Evolutionary conservation across 1,140 invertebrate genomes (phyloP).

Genomic region (Heliconius melpomene): DNA sequence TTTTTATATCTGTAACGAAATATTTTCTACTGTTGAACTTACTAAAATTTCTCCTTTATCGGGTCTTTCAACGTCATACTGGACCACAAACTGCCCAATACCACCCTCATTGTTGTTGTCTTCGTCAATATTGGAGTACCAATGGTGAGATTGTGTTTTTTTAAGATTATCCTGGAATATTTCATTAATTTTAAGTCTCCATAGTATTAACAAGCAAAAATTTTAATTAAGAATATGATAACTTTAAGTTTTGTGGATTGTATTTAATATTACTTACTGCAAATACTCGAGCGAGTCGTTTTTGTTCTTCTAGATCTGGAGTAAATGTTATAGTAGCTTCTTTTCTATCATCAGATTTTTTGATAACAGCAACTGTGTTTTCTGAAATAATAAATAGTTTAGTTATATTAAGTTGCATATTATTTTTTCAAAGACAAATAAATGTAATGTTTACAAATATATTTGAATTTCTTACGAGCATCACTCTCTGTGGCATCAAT

Average conservation of each 20-base stretch:
- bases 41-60: constrained; percentile 83
- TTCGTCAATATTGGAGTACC: constrained; percentile 37
- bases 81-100: constrained; percentile 84
- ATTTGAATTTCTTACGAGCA: constrained; percentile 58
- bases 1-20: background rate
- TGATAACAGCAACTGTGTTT: constrained; percentile 57
- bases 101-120: constrained; percentile 74
- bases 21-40: constrained; percentile 35
- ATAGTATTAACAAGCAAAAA: background rate
- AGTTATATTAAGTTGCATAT: background rate
- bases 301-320: constrained; percentile 79
- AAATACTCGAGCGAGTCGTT: constrained; percentile 62
- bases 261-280: constrained; percentile 43
- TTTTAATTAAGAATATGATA: background rate
- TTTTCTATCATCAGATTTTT: constrained; percentile 48
- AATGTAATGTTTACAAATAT: background rate
- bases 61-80: constrained; percentile 83
- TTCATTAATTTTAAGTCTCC: background rate
- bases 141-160: constrained; percentile 39
- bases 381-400: constrained; percentile 47
- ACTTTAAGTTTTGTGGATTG: background rate
- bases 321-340: constrained; percentile 72
- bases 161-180: constrained; percentile 52
- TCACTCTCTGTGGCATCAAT: constrained; percentile 78
- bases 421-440: background rate